phyloP scores from a whole-genome alignment of 1,140 invertebrate species.

The Phocides pigmalion region DNA sequence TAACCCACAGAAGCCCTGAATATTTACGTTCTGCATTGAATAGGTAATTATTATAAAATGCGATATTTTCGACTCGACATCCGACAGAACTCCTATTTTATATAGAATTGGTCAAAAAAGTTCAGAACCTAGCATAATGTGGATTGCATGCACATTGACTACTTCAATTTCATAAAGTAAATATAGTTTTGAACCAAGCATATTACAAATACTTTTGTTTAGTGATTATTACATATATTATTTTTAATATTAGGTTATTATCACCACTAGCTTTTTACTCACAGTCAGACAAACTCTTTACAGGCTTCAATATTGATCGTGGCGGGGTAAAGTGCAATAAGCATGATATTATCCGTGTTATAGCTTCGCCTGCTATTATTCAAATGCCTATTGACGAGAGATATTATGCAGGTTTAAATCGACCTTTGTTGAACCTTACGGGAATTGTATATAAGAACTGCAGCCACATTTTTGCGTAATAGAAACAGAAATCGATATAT shows the following conservation, averaged over 20 bases:
- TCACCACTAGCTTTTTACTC: neutral
- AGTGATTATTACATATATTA: too few relatives aligned
- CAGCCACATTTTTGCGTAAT: neutral
- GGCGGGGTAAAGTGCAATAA: neutral
- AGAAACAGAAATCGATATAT: neutral
- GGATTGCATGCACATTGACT: too few relatives aligned
- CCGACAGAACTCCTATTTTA: too few relatives aligned
- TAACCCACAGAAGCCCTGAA: too few relatives aligned
- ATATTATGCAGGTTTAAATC: slow-evolving; percentile 1
- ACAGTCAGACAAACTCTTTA: neutral
- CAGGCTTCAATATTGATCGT: neutral
- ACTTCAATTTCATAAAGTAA: too few relatives aligned
- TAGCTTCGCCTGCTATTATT: slow-evolving; percentile 3
- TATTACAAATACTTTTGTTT: too few relatives aligned
- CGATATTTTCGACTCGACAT: too few relatives aligned
- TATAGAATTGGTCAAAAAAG: too few relatives aligned
- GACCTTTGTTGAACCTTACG: neutral
- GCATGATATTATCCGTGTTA: slow-evolving; percentile 5
- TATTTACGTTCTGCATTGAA: too few relatives aligned
- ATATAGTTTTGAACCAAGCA: too few relatives aligned
- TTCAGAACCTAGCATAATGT: too few relatives aligned
- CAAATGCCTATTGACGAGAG: slow-evolving; percentile 3
- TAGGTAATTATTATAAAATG: too few relatives aligned
- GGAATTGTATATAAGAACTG: neutral
- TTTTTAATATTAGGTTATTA: neutral